Evolutionary conservation across 1,140 invertebrate genomes (phyloP), one percentile per base, ranked within the genome.

Genomic region (Pachyrhynchus sulphureomaculatus): DNA sequence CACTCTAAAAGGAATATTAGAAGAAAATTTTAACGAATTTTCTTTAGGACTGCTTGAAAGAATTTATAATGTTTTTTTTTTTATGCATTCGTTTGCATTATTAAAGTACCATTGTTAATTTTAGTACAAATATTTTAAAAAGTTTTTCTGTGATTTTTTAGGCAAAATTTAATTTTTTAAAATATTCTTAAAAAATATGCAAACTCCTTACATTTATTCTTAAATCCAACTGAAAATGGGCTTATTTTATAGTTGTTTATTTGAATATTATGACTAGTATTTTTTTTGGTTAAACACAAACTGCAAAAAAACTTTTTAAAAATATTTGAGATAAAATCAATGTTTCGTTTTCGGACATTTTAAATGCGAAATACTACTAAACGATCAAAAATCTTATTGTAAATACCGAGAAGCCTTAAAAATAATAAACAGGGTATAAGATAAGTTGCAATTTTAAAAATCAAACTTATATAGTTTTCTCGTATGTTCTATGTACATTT

Each of bases 1-100:
- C 49, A 60, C 49, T 49, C 18, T 49, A 60, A n/a, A 53, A 52
- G 57, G 49, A 52, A 60, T 60, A 53, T 45, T 59, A 60, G 49
- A 53, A 24, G 29, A 33, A 36, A 44, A 42, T 26, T 26, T 18
- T 37, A 24, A 29, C 20, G 9, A 37, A 37, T 47, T 58, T 58
- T 58, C 42, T 58, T 26, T 58, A 58, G 42, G 42, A 58, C 55
- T 58, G 55, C 55, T 58, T 58, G 42, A 58, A 48, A 58, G 34
- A 37, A 53, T 39, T 39, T 53, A 53, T 12, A n/a, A 17, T 26
- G 13, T 41, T 53, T 53, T 53, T 4, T 23, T 9, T 53, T 53
- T 53, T 36, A 48, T 56, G 33, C n/a, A 36, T n/a, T 10, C 41
- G 8, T 21, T 21, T 23, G 17, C 17, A 6, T 37, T 37, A 15